Percentiles rank a stretch among this genome's conserved stretches.
Conservation (phyloP, 2,797 vertebrate species). For the Hafferia zeledoni region DNA sequence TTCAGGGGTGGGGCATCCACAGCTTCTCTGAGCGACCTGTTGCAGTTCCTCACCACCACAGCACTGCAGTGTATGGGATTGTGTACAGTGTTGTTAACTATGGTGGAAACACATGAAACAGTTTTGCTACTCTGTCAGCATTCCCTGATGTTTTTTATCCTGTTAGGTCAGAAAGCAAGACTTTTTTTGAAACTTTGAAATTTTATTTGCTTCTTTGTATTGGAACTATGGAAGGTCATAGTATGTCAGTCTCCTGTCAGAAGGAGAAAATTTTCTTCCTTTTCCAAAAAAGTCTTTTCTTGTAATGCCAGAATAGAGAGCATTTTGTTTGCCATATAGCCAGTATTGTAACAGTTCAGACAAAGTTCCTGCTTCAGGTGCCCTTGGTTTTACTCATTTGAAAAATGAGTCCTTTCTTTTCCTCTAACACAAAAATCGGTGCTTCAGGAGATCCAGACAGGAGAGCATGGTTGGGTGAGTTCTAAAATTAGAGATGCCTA, state of each 20-base stretch:
- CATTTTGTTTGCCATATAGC: not conserved
- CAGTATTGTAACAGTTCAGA: not conserved
- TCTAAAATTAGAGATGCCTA: not conserved
- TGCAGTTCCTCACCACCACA: not conserved
- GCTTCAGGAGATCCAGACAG: not conserved
- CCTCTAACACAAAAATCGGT: not conserved
- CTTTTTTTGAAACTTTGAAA: not conserved
- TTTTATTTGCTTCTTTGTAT: not conserved
- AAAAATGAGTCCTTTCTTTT: not conserved
- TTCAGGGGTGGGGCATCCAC: too few relatives aligned
- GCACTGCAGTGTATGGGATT: rapidly evolving
- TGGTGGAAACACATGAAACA: not conserved
- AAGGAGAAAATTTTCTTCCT: not conserved
- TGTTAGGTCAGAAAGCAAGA: not conserved
- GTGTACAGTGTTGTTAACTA: not conserved
- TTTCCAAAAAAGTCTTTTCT: rapidly evolving
- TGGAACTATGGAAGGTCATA: rapidly evolving
- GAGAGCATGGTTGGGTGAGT: not conserved
- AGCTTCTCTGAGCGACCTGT: not conserved
- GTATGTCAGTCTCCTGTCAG: not conserved
- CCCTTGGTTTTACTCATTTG: not conserved
- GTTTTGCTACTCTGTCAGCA: not conserved
- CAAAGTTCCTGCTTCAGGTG: not conserved
- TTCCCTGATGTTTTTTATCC: not conserved
- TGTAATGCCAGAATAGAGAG: not conserved